Conservation (phyloP, 2,113 vertebrate species). For the Bubo scandiacus region DNA sequence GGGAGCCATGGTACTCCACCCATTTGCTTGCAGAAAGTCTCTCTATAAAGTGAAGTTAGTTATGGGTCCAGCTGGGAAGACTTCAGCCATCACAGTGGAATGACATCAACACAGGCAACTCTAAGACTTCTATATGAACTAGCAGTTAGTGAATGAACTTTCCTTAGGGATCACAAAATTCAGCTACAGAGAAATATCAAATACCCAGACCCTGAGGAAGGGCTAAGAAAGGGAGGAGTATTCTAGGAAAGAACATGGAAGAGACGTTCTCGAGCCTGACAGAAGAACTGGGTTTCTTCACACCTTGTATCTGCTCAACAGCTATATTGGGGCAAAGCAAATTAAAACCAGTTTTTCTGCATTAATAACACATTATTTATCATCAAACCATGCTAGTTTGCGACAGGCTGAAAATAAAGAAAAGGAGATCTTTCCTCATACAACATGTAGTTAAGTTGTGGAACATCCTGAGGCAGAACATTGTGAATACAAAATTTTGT, state of each 20-base stretch:
- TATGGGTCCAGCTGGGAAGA: background rate
- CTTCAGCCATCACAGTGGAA: background rate
- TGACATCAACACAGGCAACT: background rate
- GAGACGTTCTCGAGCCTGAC: background rate
- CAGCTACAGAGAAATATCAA: background rate
- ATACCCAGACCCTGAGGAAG: background rate
- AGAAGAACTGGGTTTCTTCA: background rate
- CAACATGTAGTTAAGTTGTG: background rate
- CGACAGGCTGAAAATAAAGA: background rate
- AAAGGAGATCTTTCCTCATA: background rate
- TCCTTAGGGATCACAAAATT: background rate
- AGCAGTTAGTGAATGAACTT: background rate
- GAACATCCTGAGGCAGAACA: background rate
- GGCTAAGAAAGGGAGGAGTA: background rate
- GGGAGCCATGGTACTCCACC: background rate
- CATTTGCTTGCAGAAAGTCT: background rate
- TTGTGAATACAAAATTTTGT: background rate
- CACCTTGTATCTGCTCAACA: background rate
- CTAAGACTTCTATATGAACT: background rate
- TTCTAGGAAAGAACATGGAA: background rate
- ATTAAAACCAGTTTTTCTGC: background rate
- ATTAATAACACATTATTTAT: background rate
- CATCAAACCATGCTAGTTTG: background rate
- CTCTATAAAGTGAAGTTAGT: background rate
- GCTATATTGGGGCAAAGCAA: background rate